Percentiles rank a stretch among this genome's conserved stretches.
Evolutionary conservation across 1,140 invertebrate genomes (phyloP).

Genomic region (Drosophila repletoides): DNA sequence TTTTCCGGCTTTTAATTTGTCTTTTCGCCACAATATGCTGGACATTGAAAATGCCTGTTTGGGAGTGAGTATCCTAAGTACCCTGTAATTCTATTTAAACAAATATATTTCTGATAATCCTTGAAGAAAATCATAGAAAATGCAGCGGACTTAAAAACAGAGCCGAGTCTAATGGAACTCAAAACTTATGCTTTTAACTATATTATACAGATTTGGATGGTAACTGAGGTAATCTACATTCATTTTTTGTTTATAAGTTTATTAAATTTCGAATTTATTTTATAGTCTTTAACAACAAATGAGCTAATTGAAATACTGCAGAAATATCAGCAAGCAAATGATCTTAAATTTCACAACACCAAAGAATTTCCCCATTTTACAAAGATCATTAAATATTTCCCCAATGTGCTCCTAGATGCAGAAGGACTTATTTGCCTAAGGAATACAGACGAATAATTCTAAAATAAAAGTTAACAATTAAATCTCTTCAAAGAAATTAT

Average conservation of each 20-base stretch:
- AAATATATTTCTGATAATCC: not conserved
- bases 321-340: slow-evolving; percentile 38
- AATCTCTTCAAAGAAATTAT: too few relatives aligned
- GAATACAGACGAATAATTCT: too few relatives aligned
- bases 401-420: slow-evolving; percentile 32
- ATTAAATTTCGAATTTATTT: not conserved
- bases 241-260: not conserved
- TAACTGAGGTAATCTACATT: not conserved
- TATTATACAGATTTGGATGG: slow-evolving; percentile 42
- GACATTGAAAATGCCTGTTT: slow-evolving; percentile 43
- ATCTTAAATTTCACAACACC: slow-evolving; percentile 37
- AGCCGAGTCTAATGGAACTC: slow-evolving; percentile 25
- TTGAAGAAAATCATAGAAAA: slow-evolving; percentile 47
- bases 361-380: slow-evolving; percentile 40
- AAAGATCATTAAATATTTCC: slow-evolving; percentile 50
- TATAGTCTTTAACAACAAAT: not conserved
- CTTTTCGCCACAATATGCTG: slow-evolving; percentile 46
- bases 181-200: slow-evolving; percentile 51
- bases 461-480: too few relatives aligned
- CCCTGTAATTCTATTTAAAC: not conserved
- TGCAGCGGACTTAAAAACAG: not conserved
- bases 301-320: slow-evolving; percentile 31
- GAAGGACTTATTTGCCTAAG: slow-evolving; percentile 43
- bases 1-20: slow-evolving; percentile 50
- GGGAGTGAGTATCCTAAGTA: slow-evolving; percentile 13